Percentiles rank a stretch among this genome's conserved stretches.
phyloP scores from a whole-genome alignment of 2,888 invertebrate genomes.

The Tanytarsus gracilentus region DNA sequence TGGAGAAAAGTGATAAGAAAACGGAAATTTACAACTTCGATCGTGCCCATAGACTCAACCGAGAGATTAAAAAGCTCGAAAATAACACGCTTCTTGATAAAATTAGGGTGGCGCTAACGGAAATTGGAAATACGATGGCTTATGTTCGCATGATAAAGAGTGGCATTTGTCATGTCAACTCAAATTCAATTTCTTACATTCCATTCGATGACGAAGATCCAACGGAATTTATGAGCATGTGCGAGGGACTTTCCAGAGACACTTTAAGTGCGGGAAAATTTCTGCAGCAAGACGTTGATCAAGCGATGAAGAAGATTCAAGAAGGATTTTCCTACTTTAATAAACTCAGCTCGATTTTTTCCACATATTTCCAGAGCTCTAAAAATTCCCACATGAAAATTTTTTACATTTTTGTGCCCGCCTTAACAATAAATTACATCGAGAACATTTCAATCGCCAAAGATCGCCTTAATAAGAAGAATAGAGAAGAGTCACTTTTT shows the following conservation, averaged over 20 bases:
- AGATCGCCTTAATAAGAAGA: slow-evolving; percentile 86
- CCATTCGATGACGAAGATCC: slow-evolving; percentile 58
- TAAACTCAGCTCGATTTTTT: slow-evolving; percentile 72
- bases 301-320: slow-evolving; percentile 72
- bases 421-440: slow-evolving; percentile 87
- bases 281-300: slow-evolving; percentile 67
- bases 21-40: slow-evolving; percentile 71
- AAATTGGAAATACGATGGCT: slow-evolving; percentile 71
- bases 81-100: slow-evolving; percentile 86
- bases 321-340: slow-evolving; percentile 84
- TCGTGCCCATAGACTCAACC: slow-evolving; percentile 87
- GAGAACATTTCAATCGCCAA: slow-evolving; percentile 87
- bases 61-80: slow-evolving; percentile 80
- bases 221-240: slow-evolving; percentile 54
- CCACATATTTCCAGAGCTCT: slow-evolving; percentile 74
- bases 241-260: slow-evolving; percentile 40
- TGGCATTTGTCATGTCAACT: slow-evolving; percentile 85
- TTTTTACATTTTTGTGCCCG: slow-evolving; percentile 89
- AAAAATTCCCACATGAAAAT: slow-evolving; percentile 83
- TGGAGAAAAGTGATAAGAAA: slow-evolving; percentile 46
- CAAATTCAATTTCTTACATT: slow-evolving; percentile 82
- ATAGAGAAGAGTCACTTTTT: slow-evolving; percentile 78
- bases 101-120: slow-evolving; percentile 70
- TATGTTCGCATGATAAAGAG: slow-evolving; percentile 90
- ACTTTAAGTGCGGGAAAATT: slow-evolving; percentile 59